Percentiles rank a stretch among this genome's conserved stretches.
Conservation (phyloP, 35 echinoderm and acorn worm genomes). For the Heliocidaris erythrogramma region DNA sequence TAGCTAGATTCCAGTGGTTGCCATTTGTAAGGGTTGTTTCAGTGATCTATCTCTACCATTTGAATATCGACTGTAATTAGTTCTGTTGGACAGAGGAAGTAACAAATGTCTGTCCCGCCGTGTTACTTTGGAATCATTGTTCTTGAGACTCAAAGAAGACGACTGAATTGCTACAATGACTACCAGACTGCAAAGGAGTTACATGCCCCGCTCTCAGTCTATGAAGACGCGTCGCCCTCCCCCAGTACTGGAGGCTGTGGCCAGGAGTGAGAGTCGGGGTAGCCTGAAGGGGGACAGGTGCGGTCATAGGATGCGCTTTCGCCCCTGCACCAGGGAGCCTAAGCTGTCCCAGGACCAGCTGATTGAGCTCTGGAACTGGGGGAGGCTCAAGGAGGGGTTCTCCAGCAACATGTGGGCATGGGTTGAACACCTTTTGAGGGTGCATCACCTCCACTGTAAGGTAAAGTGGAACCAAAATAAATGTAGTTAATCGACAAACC, state of each 20-base stretch:
- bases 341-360: conserved; percentile 30
- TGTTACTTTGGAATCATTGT: not conserved
- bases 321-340: not conserved
- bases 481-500: too few species aligned
- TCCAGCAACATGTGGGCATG: conserved; percentile 49
- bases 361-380: conserved; percentile 45
- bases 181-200: conserved; percentile 4
- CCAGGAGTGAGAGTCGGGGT: not conserved
- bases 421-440: conserved; percentile 47
- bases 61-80: not conserved
- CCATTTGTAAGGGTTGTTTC: not conserved
- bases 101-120: not conserved
- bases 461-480: not conserved
- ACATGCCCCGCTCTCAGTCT: conserved; percentile 27
- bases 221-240: not conserved
- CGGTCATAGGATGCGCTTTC: not conserved
- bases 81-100: not conserved
- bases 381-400: conserved; percentile 51
- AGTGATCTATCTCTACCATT: not conserved
- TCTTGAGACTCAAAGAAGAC: not conserved
- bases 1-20: too few species aligned
- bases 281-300: conserved; percentile 6
- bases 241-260: not conserved
- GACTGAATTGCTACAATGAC: not conserved
- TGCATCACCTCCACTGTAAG: conserved; percentile 51